Percentiles rank a stretch among this genome's conserved stretches.
Evolutionary conservation across 2,797 vertebrate genomes (phyloP).

Genomic region (Coluber constrictor): DNA sequence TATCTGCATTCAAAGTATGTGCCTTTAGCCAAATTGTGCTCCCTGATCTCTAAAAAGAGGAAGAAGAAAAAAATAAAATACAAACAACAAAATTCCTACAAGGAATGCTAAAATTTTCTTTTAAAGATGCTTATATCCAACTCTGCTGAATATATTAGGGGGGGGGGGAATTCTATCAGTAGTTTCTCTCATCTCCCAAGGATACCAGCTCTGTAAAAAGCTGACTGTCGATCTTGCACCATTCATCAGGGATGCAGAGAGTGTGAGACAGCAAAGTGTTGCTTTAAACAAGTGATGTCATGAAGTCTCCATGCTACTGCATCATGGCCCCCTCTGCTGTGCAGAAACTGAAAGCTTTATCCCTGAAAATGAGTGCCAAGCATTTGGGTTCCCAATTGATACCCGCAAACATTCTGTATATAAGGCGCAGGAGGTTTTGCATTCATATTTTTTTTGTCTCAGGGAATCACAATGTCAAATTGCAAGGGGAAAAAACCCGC

Average conservation of each 20-base stretch:
- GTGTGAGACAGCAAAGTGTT: neutral
- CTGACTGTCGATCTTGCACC: neutral
- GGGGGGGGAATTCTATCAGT: neutral
- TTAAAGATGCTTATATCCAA: neutral
- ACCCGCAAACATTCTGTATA: constrained; percentile 32
- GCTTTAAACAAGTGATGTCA: neutral
- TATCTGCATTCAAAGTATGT: neutral
- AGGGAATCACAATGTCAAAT: constrained; percentile 35
- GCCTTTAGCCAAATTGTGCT: neutral
- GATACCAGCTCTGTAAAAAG: neutral
- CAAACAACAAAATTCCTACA: neutral
- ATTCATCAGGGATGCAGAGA: neutral
- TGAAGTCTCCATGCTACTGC: neutral
- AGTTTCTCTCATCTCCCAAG: neutral
- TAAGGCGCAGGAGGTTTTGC: constrained; percentile 45
- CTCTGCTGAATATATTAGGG: neutral
- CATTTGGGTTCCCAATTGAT: constrained; percentile 17
- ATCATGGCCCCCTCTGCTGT: neutral
- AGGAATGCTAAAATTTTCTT: neutral
- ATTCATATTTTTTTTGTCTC: neutral
- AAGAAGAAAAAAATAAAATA: neutral
- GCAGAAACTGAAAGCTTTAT: constrained; percentile 21
- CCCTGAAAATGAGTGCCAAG: constrained; percentile 12
- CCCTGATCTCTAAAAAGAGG: neutral
- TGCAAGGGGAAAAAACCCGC: constrained; percentile 30